phyloP scores from a whole-genome alignment of 2,888 invertebrate species.

The Nasonovia ribisnigri region DNA sequence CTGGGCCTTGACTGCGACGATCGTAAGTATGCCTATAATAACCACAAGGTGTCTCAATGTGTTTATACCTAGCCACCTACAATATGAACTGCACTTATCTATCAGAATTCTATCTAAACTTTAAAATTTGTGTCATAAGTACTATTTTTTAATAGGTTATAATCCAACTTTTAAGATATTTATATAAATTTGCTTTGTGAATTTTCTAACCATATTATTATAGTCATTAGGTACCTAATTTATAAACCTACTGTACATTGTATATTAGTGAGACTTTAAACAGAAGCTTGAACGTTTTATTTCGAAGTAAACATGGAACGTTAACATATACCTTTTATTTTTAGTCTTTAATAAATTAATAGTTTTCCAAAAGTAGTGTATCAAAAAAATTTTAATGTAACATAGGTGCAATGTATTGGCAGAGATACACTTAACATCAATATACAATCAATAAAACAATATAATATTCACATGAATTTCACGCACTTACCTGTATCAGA shows the following conservation, averaged over 20 bases:
- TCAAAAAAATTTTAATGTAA: neutral
- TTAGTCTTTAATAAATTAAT: neutral
- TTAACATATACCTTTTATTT: neutral
- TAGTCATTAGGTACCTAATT: neutral
- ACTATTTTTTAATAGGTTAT: neutral
- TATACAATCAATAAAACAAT: neutral
- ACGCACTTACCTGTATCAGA: neutral
- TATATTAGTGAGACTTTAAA: neutral
- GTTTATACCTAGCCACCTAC: neutral
- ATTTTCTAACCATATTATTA: neutral
- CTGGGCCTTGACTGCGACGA: slow-evolving; percentile 89
- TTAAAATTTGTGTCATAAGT: neutral
- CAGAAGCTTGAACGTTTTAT: neutral
- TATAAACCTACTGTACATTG: too few species aligned
- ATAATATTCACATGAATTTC: neutral
- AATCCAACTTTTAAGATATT: neutral
- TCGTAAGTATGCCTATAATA: slow-evolving; percentile 75
- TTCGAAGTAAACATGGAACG: neutral
- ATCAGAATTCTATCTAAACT: neutral
- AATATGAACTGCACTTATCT: neutral
- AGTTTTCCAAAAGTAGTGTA: neutral
- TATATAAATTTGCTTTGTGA: neutral
- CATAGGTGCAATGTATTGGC: neutral
- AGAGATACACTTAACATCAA: neutral
- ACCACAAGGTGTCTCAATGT: neutral